Evolutionary conservation across 2,113 vertebrate genomes (phyloP), one percentile per base, ranked within the genome.

Genomic region (Coregonus clupeaformis): DNA sequence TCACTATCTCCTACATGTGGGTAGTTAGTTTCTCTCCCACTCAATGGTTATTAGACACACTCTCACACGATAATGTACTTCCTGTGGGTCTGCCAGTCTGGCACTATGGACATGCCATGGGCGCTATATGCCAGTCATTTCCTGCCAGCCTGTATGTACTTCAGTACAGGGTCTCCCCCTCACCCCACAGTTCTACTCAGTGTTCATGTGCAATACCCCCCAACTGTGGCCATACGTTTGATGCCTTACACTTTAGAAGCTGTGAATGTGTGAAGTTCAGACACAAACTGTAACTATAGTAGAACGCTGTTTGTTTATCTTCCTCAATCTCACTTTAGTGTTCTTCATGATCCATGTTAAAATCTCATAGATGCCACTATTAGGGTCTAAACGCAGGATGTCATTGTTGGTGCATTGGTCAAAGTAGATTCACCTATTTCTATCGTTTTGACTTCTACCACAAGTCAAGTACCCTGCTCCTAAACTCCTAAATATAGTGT

Each of bases 241-340:
- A 92, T 89, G 91, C 92, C 93, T 94, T 92, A 90, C 76, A 80
- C 83, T 78, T 32, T 81, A 67, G 22, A 84, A 90, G 76, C 79
- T 87, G 86, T 86, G 86, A 91, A 89, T 52, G 80, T 84, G 73
- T 83, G 32, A 77, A 72, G 69, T 71, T 60, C 22, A 9, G 47
- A 42, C 0, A 25, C 30, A 22, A 42, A 73, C 60, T 66, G 42
- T 49, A 30, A n/a, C 27, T 66, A 14, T 18, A 29, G 11, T 67
- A 68, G 20, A 75, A 57, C 6, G 32, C 60, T 67, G 6, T 70
- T 52, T 64, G n/a, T 68, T 29, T 64, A 36, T 64, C n/a, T 2
- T 52, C 71, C 36, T 70, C n/a, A 64, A 36, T 64, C n/a, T 2
- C 32, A 68, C 47, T 71, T n/a, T 75, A 66, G 45, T 36, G 55